Conservation (phyloP, 23 tunicate genomes). For the Halocynthia aurantium region DNA sequence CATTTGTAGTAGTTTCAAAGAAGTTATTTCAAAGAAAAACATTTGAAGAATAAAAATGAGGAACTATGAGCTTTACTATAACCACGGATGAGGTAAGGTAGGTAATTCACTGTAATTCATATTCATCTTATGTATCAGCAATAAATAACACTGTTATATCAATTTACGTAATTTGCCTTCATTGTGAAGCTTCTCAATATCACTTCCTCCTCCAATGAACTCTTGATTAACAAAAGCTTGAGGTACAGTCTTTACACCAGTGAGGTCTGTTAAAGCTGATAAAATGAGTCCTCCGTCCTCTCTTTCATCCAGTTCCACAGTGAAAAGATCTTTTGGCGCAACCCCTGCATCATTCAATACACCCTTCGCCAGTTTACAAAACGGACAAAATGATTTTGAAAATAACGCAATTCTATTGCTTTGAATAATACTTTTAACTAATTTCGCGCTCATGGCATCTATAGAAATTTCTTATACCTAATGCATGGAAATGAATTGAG, state of each 20-base stretch:
- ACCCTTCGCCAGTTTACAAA: conserved; percentile 59
- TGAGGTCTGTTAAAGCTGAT: conserved; percentile 34
- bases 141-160: conserved; percentile 1
- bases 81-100: no score
- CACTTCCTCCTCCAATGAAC: conserved; percentile 70
- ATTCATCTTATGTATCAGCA: not conserved
- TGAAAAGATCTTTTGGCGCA: not conserved
- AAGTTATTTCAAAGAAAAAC: no score
- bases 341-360: conserved; percentile 61
- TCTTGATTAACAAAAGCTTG: conserved; percentile 57
- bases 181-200: conserved; percentile 27
- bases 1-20: no score
- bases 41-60: no score
- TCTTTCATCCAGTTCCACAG: conserved; percentile 53
- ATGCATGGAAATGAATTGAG: no score
- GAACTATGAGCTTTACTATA: no score
- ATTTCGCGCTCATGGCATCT: not conserved
- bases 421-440: conserved; percentile 19
- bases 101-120: no score
- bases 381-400: conserved; percentile 85
- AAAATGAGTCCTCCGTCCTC: conserved; percentile 38
- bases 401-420: conserved; percentile 59
- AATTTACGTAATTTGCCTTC: conserved; percentile 31
- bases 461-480: no score
- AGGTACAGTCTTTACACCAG: conserved; percentile 59